Evolutionary conservation across 2,797 vertebrate genomes (phyloP).

Genomic region (Florisuga fusca): DNA sequence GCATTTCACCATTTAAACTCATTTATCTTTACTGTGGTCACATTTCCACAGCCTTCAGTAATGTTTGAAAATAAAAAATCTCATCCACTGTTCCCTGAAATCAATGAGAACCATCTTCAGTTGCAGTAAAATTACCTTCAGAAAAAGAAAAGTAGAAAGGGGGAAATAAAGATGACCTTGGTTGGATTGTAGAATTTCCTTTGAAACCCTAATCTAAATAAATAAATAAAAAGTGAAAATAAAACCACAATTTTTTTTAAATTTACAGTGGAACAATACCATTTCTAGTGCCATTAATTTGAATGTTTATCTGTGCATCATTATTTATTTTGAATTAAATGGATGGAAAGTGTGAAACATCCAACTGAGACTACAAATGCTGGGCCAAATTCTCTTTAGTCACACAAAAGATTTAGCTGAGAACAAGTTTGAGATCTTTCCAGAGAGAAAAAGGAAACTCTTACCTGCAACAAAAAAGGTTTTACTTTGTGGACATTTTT

Average conservation of each 20-base stretch:
- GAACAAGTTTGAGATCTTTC: not conserved
- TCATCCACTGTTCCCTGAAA: not conserved
- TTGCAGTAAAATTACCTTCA: not conserved
- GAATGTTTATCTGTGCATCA: not conserved
- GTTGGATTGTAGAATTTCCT: not conserved
- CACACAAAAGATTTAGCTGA: not conserved
- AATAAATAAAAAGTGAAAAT: not conserved
- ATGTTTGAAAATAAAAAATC: not conserved
- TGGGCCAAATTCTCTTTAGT: not conserved
- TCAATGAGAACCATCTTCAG: not conserved
- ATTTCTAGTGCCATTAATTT: not conserved
- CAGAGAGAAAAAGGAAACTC: not conserved
- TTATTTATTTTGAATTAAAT: not conserved
- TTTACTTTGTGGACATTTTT: not conserved
- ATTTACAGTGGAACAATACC: not conserved
- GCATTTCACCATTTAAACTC: not conserved
- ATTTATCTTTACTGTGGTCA: not conserved
- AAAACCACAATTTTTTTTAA: not conserved
- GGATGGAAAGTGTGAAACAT: not conserved
- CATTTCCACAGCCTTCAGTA: not conserved
- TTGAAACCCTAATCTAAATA: rapidly evolving
- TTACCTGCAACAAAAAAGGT: not conserved
- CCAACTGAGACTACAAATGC: not conserved
- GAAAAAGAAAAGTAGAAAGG: not conserved
- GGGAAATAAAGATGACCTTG: rapidly evolving